A percentile compares a stretch with the other conserved stretches of the same genome.
phyloP scores from a whole-genome alignment of 2,797 vertebrate species.

The Sciurus vulgaris region DNA sequence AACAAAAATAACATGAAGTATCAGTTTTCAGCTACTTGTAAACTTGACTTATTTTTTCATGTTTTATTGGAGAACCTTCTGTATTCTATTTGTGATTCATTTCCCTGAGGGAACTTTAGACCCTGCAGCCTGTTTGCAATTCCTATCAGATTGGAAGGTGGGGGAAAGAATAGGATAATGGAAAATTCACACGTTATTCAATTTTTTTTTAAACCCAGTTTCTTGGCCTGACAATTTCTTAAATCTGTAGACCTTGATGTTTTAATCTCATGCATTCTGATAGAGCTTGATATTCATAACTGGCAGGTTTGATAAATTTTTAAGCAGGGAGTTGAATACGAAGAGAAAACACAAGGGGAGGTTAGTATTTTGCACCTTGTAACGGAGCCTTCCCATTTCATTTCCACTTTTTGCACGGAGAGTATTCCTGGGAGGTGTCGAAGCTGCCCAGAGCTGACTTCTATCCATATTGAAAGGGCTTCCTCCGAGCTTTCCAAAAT shows the following conservation, averaged over 20 bases:
- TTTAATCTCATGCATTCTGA: constrained; percentile 87
- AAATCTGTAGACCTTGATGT: constrained; percentile 84
- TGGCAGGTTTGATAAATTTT: constrained; percentile 85
- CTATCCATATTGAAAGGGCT: constrained; percentile 64
- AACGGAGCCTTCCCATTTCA: constrained; percentile 80
- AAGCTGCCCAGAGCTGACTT: constrained; percentile 43
- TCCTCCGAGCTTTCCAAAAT: constrained; percentile 23
- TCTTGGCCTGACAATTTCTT: constrained; percentile 73
- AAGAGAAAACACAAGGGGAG: constrained; percentile 79
- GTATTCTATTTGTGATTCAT: constrained; percentile 63
- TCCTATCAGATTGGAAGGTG: constrained; percentile 69
- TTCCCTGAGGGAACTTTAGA: constrained; percentile 63
- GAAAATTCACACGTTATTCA: constrained; percentile 72
- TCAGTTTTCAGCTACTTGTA: constrained; percentile 34
- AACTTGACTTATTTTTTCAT: constrained; percentile 31
- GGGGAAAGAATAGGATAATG: constrained; percentile 57
- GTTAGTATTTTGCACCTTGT: constrained; percentile 81
- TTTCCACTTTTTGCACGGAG: constrained; percentile 83
- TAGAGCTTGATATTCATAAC: constrained; percentile 85
- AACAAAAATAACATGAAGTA: not conserved
- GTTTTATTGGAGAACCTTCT: constrained; percentile 64
- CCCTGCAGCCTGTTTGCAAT: constrained; percentile 75
- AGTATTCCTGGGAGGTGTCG: constrained; percentile 57
- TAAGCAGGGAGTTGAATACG: constrained; percentile 84
- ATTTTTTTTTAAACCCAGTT: constrained; percentile 52